Conservation (phyloP, 2,888 invertebrate genomes). For the Pediacus dermestoides region DNA sequence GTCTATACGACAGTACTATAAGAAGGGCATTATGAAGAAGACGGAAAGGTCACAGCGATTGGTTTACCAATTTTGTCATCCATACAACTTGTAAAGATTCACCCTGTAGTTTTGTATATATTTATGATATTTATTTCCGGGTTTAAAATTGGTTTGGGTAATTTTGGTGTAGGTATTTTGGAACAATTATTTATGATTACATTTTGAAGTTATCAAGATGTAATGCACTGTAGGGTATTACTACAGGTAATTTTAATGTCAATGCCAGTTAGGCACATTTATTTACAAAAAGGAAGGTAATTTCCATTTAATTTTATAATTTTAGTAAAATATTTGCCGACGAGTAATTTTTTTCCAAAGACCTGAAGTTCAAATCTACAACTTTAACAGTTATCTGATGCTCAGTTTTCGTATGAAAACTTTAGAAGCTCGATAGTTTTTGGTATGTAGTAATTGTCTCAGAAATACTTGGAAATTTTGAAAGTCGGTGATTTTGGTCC, state of each 20-base stretch:
- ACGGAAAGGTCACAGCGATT: slow-evolving; percentile 96
- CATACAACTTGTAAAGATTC: slow-evolving; percentile 71
- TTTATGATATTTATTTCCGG: slow-evolving; percentile 14
- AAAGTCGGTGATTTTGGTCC: slow-evolving; percentile 64
- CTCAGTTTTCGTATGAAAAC: slow-evolving; percentile 32
- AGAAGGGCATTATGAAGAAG: slow-evolving; percentile 99
- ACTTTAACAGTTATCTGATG: slow-evolving; percentile 26
- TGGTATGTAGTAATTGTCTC: slow-evolving; percentile 5
- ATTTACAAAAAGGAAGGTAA: slow-evolving; percentile 51
- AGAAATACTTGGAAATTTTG: slow-evolving; percentile 27
- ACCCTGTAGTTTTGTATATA: slow-evolving; percentile 17
- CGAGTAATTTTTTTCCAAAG: slow-evolving; percentile 31
- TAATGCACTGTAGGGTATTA: slow-evolving; percentile 44
- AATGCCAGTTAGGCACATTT: slow-evolving; percentile 30
- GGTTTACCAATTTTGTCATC: slow-evolving; percentile 98
- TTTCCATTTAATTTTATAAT: slow-evolving; percentile 48
- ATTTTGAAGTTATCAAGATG: slow-evolving; percentile 47
- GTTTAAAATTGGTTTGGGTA: slow-evolving; percentile 22
- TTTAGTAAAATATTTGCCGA: slow-evolving; percentile 48
- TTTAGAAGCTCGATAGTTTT: slow-evolving; percentile 37
- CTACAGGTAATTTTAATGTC: slow-evolving; percentile 25
- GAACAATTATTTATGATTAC: slow-evolving; percentile 24
- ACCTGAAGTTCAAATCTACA: not conserved
- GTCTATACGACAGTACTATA: slow-evolving; percentile 97
- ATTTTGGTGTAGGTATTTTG: slow-evolving; percentile 25